These are phyloP conservation scores for Alectoris magna DNA, from an alignment of 2,797 vertebrate species.

Conservation along the genomic window DNA sequence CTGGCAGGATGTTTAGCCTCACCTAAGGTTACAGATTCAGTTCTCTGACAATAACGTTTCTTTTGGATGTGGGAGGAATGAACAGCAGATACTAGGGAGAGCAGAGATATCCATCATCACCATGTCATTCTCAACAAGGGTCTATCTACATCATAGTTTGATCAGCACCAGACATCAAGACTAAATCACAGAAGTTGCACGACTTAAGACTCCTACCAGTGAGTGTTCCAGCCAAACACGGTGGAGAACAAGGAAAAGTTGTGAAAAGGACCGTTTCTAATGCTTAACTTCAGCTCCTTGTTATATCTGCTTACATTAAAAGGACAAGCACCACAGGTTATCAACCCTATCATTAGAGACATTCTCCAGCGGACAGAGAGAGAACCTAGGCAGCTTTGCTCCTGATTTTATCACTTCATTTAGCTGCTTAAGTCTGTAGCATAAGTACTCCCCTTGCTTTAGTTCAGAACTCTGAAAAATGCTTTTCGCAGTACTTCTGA, in stretches of 20 bases:
- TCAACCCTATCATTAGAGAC: not conserved
- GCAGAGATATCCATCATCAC: not conserved
- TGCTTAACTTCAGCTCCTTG: not conserved
- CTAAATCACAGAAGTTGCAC: not conserved
- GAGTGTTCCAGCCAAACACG: not conserved
- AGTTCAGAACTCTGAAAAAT: not conserved
- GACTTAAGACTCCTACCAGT: not conserved
- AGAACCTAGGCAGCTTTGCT: not conserved
- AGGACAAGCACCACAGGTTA: not conserved
- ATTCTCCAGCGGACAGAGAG: not conserved
- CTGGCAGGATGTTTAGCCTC: conserved; percentile 18
- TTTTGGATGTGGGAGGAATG: not conserved
- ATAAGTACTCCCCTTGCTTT: not conserved
- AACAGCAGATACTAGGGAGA: not conserved
- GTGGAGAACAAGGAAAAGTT: not conserved
- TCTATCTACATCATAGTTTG: not conserved
- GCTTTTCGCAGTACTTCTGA: not conserved
- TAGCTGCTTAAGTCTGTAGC: not conserved
- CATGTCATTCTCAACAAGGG: not conserved
- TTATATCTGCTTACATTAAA: not conserved
- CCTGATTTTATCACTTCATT: not conserved
- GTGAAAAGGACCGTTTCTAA: not conserved
- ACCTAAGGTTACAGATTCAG: not conserved
- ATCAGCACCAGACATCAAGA: not conserved
- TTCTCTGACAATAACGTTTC: not conserved